Percentiles rank a stretch among this genome's conserved stretches.
phyloP scores from a whole-genome alignment of 2,888 invertebrate species.

The Trimorus sp. region DNA sequence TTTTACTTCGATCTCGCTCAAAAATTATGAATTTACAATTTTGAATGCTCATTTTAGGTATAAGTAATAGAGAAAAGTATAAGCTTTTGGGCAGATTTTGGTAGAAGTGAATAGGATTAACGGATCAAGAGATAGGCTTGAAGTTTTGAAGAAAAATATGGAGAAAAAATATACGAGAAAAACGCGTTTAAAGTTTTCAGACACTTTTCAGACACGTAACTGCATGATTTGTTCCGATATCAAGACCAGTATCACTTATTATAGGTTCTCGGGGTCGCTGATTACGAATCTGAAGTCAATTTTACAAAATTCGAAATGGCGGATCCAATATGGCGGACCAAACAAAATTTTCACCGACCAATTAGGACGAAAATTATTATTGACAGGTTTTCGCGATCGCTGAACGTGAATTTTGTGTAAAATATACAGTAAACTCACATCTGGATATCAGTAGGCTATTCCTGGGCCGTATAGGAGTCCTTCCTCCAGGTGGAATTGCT shows the following conservation, averaged over 20 bases:
- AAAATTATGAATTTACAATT: conserved; percentile 35
- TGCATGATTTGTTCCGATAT: conserved; percentile 7
- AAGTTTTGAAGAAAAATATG: conserved; percentile 23
- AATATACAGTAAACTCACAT: no score
- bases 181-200: conserved; percentile 25
- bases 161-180: conserved; percentile 29
- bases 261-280: neutral
- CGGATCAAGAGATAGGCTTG: conserved; percentile 15
- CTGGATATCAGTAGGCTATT: no score
- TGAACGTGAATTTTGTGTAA: conserved; percentile 9
- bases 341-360: neutral
- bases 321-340: no score
- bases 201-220: conserved; percentile 14
- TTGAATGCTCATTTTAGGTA: conserved; percentile 34
- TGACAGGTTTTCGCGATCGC: conserved; percentile 8
- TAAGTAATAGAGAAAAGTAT: conserved; percentile 37
- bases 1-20: conserved; percentile 27
- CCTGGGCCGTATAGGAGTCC: no score
- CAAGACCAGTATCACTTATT: neutral
- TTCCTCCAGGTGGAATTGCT: no score
- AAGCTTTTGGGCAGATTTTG: conserved; percentile 8
- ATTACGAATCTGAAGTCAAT: no score
- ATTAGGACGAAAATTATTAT: conserved; percentile 1
- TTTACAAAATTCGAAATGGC: no score
- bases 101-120: conserved; percentile 21